Percentiles rank a stretch among this genome's conserved stretches.
These are phyloP conservation scores for Campoplex nolae DNA, from an alignment of 2,888 invertebrate genomes.

Conservation along the genomic window DNA sequence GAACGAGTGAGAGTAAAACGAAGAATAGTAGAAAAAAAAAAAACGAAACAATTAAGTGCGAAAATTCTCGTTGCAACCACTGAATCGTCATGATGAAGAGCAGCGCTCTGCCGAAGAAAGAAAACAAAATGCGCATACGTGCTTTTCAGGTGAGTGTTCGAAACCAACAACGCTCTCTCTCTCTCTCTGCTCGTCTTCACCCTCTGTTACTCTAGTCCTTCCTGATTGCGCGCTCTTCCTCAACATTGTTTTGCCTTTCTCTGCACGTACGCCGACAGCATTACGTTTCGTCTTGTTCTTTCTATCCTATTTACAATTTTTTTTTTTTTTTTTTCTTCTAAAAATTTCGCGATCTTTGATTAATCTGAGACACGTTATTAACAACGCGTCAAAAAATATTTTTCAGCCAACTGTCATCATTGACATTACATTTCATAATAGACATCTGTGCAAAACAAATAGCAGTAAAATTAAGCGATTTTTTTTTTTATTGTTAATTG, in stretches of 20 bases:
- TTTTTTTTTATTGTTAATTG: background rate
- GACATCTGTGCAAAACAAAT: background rate
- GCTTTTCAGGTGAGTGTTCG: slow-evolving; percentile 95
- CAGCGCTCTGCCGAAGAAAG: slow-evolving; percentile 93
- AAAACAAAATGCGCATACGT: slow-evolving; percentile 98
- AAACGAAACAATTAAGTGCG: slow-evolving; percentile 28
- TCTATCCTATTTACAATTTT: background rate
- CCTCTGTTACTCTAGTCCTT: slow-evolving; percentile 2
- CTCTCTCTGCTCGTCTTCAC: slow-evolving; percentile 24
- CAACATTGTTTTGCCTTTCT: slow-evolving; percentile 51
- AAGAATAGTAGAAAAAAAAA: background rate
- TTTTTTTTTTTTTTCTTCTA: background rate
- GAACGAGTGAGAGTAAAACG: background rate
- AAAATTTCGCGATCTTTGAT: background rate
- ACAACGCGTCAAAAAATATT: slow-evolving; percentile 29
- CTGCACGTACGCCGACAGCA: slow-evolving; percentile 1
- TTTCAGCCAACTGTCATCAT: slow-evolving; percentile 6
- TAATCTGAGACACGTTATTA: background rate
- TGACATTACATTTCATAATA: background rate
- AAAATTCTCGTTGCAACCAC: slow-evolving; percentile 62
- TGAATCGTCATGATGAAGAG: slow-evolving; percentile 88
- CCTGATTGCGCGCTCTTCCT: background rate
- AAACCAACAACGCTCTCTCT: slow-evolving; percentile 26
- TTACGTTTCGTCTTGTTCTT: slow-evolving; percentile 10
- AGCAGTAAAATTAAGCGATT: background rate